Evolutionary conservation across 1,140 invertebrate genomes (phyloP).

Genomic region (Harlomillsia oculata): DNA sequence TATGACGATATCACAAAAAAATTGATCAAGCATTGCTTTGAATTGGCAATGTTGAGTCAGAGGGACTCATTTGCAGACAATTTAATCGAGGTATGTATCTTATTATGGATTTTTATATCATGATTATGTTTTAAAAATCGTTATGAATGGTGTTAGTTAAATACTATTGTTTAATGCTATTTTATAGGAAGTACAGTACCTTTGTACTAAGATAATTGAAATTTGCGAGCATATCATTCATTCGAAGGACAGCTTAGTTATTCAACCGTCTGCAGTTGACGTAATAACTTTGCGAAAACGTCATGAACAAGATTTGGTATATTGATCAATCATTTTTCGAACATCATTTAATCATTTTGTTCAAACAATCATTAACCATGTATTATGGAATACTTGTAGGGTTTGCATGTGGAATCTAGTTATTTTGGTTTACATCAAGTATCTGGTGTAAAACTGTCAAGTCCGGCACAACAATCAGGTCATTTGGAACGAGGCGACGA

Average conservation of each 20-base stretch:
- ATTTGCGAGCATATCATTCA: slow-evolving; percentile 30
- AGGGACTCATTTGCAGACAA: slow-evolving; percentile 35
- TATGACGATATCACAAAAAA: slow-evolving; percentile 29
- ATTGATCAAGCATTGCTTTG: slow-evolving; percentile 32
- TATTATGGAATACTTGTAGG: slow-evolving; percentile 15
- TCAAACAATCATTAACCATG: background rate
- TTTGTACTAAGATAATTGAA: slow-evolving; percentile 35
- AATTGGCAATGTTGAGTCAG: slow-evolving; percentile 27
- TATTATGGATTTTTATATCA: background rate
- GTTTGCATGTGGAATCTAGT: slow-evolving; percentile 31
- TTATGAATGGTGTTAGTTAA: background rate
- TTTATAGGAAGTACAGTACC: slow-evolving; percentile 30
- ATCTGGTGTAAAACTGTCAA: slow-evolving; percentile 25
- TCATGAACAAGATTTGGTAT: slow-evolving; percentile 32
- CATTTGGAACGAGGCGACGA: slow-evolving; percentile 33
- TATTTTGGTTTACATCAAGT: slow-evolving; percentile 28
- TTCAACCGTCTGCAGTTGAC: slow-evolving; percentile 33
- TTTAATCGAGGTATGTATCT: slow-evolving; percentile 25
- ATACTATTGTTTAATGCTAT: background rate
- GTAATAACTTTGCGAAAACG: slow-evolving; percentile 31
- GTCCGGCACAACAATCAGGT: slow-evolving; percentile 28
- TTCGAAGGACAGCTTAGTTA: slow-evolving; percentile 24
- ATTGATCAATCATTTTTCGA: too few species aligned
- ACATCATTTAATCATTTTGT: background rate
- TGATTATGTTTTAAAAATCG: background rate